Evolutionary conservation across 2,888 invertebrate genomes (phyloP), one percentile per base, ranked within the genome.

Genomic region (Choristoneura rosaceana): DNA sequence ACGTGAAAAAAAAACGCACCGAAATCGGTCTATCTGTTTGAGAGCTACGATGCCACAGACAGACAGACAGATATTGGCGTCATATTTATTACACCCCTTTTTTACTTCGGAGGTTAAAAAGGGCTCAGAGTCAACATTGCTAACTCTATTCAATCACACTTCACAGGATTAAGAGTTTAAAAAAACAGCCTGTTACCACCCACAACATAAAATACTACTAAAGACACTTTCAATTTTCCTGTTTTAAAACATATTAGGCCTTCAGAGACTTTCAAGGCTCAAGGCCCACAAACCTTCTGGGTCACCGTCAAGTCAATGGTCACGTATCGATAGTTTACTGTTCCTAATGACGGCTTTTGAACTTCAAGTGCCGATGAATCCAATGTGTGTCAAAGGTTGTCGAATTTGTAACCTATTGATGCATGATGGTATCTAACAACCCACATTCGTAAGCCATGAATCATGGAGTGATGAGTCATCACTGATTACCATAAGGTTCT

Each of bases 321-420:
- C 62, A 61, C 17, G 25, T 25, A 70, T 70, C 9, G 58, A 60
- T 34, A n/a, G n/a, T 34, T 50, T 63, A 47, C 14, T 43, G 38
- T n/a, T 45, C 63, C 58, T 67, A 71, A 71, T 71, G 71, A 58
- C 38, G 61, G 52, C 25, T 15, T 47, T 15, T 59, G 59, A 43
- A 55, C 66, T 60, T 15, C 66, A 17, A 60, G 7, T n/a, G 33
- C 62, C 71, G 58, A 47, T 71, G 71, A 58, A 47, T 15, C 15
- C 50, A 43, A 70, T 71, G 34, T 70, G 70, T 68, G 74, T 59
- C 70, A 75, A 65, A 70, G 75, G 70, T 75, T 68, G 76, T 68
- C 65, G 70, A 69, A 74, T 55, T n/a, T 4, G 10, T 55, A 25
- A 55, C 12, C 25, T 25, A 52, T 52, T 17, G 52, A 52, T 52